Percentiles rank a stretch among this genome's conserved stretches.
phyloP scores from a whole-genome alignment of 2,888 invertebrate genomes.

The Cistogaster globosa region DNA sequence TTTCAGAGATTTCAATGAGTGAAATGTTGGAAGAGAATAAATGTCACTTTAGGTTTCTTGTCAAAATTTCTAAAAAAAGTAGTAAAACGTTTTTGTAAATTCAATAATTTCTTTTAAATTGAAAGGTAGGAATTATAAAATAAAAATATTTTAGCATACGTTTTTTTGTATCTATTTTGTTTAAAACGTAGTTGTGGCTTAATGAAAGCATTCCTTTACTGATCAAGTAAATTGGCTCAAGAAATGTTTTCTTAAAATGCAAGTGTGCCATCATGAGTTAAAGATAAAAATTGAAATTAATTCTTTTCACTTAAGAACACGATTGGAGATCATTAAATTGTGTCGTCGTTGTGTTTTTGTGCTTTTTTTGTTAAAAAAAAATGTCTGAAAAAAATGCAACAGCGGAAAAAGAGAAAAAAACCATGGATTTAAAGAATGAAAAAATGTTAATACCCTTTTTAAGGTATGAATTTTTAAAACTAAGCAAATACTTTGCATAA shows the following conservation, averaged over 20 bases:
- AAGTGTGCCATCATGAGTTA: conserved; percentile 77
- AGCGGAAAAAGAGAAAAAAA: not conserved
- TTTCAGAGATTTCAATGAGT: not conserved
- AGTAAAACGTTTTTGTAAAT: no score
- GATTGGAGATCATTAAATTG: conserved; percentile 75
- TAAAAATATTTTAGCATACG: no score
- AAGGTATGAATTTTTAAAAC: conserved; percentile 14
- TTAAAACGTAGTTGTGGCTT: not conserved
- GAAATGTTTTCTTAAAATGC: conserved; percentile 63
- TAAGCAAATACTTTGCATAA: conserved; percentile 43
- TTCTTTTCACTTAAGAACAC: conserved; percentile 74
- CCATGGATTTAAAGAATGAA: not conserved
- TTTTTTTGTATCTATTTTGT: no score
- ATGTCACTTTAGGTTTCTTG: no score
- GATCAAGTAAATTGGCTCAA: not conserved
- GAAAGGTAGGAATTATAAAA: no score
- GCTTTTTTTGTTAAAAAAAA: conserved; percentile 7
- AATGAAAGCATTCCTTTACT: conserved; percentile 17
- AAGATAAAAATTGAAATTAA: conserved; percentile 75
- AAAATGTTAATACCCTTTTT: conserved; percentile 4
- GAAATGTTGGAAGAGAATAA: not conserved
- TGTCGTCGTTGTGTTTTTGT: conserved; percentile 61
- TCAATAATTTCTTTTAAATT: no score
- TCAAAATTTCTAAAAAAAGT: no score
- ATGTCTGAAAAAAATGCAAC: conserved; percentile 15